Conservation (phyloP, 2,113 vertebrate species). For the Baryphthengus martii region DNA sequence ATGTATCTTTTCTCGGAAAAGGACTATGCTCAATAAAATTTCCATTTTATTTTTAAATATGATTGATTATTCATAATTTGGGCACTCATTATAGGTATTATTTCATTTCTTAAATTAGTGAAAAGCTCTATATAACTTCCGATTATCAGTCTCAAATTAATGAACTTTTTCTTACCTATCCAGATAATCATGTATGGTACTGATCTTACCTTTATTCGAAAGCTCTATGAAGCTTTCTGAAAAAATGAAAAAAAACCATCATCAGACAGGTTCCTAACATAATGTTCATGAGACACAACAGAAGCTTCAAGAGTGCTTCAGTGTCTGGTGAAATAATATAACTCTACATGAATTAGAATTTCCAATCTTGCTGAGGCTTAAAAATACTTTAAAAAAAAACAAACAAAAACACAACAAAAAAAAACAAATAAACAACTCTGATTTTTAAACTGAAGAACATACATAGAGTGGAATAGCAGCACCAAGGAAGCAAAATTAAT, state of each 20-base stretch:
- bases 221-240: not conserved
- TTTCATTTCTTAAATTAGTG: not conserved
- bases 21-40: not conserved
- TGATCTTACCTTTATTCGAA: not conserved
- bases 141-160: not conserved
- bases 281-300: not conserved
- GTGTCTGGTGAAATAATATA: not conserved
- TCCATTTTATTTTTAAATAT: slow-evolving; percentile 5
- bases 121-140: not conserved
- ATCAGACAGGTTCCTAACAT: not conserved
- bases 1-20: not conserved
- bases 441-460: not conserved
- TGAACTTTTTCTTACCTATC: not conserved
- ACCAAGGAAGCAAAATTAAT: not conserved
- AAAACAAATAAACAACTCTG: too few relatives aligned
- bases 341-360: not conserved
- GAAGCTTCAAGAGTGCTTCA: not conserved
- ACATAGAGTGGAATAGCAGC: not conserved
- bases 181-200: not conserved
- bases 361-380: not conserved
- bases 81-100: not conserved
- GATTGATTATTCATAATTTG: not conserved
- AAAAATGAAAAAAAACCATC: not conserved
- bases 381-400: not conserved
- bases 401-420: too few relatives aligned